Evolutionary conservation across 1,140 invertebrate species (phyloP).

Genomic region (Cyphomyrmex costatus): DNA sequence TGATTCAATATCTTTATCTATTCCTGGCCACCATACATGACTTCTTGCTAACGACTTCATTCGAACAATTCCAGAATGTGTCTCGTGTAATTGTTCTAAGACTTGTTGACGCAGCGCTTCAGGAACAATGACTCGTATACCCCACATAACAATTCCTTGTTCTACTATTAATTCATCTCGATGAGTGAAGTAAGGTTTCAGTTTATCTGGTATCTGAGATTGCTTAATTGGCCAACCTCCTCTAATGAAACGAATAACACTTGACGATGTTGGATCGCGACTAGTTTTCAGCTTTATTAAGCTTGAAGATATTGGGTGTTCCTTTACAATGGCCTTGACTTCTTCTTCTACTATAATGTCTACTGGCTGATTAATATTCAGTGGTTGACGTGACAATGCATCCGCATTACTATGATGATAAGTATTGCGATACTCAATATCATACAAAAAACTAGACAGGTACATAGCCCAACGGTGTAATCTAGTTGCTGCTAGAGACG

Average conservation of each 20-base stretch:
- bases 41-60: constrained; percentile 22
- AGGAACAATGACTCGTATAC: background rate
- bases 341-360: background rate
- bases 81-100: background rate
- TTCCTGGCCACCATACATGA: constrained; percentile 21
- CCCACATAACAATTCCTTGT: constrained; percentile 11
- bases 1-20: background rate
- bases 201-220: background rate
- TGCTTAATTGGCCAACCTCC: background rate
- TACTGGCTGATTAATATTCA: background rate
- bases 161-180: constrained; percentile 12
- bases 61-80: background rate
- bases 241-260: background rate
- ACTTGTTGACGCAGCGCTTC: background rate
- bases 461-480: background rate
- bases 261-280: constrained; percentile 3
- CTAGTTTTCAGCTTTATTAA: background rate
- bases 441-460: background rate
- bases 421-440: background rate
- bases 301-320: constrained; percentile 14
- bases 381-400: background rate
- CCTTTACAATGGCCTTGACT: background rate
- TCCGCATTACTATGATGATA: constrained; percentile 5
- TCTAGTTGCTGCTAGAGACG: constrained; percentile 7
- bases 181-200: constrained; percentile 17